These are phyloP conservation scores for Baronia brevicornis DNA, from an alignment of 2,888 invertebrate species.

Conservation along the genomic window DNA sequence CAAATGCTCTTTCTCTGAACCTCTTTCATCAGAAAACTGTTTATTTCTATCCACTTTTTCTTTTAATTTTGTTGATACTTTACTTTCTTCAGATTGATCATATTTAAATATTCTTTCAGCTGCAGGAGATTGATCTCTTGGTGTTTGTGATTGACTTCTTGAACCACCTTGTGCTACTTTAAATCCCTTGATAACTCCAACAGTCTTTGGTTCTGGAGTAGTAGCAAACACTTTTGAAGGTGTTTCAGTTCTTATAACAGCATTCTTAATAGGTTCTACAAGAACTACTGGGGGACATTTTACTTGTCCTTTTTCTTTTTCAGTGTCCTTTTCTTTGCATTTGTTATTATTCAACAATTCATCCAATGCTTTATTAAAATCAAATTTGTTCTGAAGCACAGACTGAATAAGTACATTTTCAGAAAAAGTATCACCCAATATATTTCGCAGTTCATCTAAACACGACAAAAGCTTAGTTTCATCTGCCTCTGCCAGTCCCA, in stretches of 20 bases:
- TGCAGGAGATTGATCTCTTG: conserved; percentile 81
- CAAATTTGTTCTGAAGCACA: conserved; percentile 82
- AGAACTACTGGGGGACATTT: conserved; percentile 32
- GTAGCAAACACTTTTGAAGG: conserved; percentile 55
- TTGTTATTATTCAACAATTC: conserved; percentile 77
- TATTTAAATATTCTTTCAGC: conserved; percentile 73
- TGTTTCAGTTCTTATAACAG: conserved; percentile 32
- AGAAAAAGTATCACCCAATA: conserved; percentile 85
- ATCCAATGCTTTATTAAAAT: conserved; percentile 83
- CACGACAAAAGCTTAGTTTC: conserved; percentile 87
- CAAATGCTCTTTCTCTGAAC: conserved; percentile 88
- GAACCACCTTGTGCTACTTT: conserved; percentile 52
- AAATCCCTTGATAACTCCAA: conserved; percentile 75
- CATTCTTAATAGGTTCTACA: conserved; percentile 41
- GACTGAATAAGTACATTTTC: conserved; percentile 83
- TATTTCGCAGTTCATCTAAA: conserved; percentile 86
- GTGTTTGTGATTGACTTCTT: conserved; percentile 64
- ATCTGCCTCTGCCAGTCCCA: conserved; percentile 78
- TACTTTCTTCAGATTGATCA: conserved; percentile 55
- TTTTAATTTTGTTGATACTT: conserved; percentile 54
- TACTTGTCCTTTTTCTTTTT: conserved; percentile 29
- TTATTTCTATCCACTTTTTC: conserved; percentile 76
- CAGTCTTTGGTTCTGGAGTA: conserved; percentile 56
- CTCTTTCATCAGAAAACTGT: conserved; percentile 83
- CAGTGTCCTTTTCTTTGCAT: conserved; percentile 33